Conservation (phyloP, 1,140 invertebrate genomes). For the Dolichoris vasculosae region DNA sequence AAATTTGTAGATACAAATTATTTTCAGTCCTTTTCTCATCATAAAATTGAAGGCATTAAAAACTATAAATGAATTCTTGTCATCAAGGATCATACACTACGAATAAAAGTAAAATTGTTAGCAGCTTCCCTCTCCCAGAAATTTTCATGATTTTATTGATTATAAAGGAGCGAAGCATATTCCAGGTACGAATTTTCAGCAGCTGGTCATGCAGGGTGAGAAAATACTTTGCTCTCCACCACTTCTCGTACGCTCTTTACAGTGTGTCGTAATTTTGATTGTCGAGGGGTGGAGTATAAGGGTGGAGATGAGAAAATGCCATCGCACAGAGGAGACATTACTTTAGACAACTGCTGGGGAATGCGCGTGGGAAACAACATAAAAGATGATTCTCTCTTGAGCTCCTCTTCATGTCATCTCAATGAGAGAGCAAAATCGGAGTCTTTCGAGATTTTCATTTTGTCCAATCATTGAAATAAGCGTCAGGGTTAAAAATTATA, state of each 20-base stretch:
- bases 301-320: slow-evolving; percentile 32
- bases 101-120: slow-evolving; percentile 24
- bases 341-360: slow-evolving; percentile 25
- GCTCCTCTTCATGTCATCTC: not conserved
- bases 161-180: not conserved
- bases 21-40: slow-evolving; percentile 38
- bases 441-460: not conserved
- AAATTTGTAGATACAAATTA: not conserved
- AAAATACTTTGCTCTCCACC: slow-evolving; percentile 17
- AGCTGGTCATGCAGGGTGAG: slow-evolving; percentile 31
- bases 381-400: slow-evolving; percentile 37
- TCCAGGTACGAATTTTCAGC: slow-evolving; percentile 50
- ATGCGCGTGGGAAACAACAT: slow-evolving; percentile 42
- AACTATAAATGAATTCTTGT: slow-evolving; percentile 11
- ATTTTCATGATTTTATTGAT: slow-evolving; percentile 48
- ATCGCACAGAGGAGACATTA: slow-evolving; percentile 20
- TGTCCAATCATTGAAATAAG: not conserved
- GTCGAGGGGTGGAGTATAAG: slow-evolving; percentile 30
- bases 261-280: slow-evolving; percentile 16
- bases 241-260: not conserved
- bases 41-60: slow-evolving; percentile 16
- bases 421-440: not conserved
- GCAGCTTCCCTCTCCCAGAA: not conserved
- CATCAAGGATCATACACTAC: not conserved
- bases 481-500: slow-evolving; percentile 14